These are phyloP conservation scores for Pogonomyrmex barbatus DNA, from an alignment of 1,140 invertebrate species.

Conservation along the genomic window DNA sequence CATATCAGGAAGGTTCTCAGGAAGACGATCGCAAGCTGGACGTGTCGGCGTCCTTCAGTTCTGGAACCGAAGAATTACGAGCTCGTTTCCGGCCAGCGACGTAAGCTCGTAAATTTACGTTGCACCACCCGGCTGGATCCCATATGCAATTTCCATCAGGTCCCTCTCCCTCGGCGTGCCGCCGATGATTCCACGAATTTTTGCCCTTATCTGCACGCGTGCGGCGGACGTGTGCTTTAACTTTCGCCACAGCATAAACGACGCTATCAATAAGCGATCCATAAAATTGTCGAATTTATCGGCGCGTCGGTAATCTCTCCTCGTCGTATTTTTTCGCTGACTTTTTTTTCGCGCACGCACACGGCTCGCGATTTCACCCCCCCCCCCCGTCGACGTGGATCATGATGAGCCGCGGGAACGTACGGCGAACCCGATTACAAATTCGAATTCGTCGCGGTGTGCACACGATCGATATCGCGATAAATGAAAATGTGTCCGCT, in stretches of 20 bases:
- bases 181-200: slow-evolving; percentile 59
- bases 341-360: neutral
- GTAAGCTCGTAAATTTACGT: slow-evolving; percentile 69
- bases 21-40: neutral
- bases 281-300: slow-evolving; percentile 61
- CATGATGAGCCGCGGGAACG: slow-evolving; percentile 9
- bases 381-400: neutral
- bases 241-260: slow-evolving; percentile 11
- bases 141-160: slow-evolving; percentile 54
- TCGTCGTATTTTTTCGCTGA: neutral
- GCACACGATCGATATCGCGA: slow-evolving; percentile 34
- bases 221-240: neutral
- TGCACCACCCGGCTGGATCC: neutral
- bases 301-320: neutral
- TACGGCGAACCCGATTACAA: slow-evolving; percentile 30
- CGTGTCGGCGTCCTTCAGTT: slow-evolving; percentile 38
- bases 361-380: neutral
- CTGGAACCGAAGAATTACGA: slow-evolving; percentile 72
- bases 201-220: slow-evolving; percentile 27
- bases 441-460: slow-evolving; percentile 32
- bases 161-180: slow-evolving; percentile 52
- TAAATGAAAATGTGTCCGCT: slow-evolving; percentile 48
- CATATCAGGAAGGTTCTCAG: neutral
- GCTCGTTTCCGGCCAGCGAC: slow-evolving; percentile 64
- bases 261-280: slow-evolving; percentile 43